Evolutionary conservation across 1,140 invertebrate species (phyloP).

Genomic region (Pseudomyrmex sp.): DNA sequence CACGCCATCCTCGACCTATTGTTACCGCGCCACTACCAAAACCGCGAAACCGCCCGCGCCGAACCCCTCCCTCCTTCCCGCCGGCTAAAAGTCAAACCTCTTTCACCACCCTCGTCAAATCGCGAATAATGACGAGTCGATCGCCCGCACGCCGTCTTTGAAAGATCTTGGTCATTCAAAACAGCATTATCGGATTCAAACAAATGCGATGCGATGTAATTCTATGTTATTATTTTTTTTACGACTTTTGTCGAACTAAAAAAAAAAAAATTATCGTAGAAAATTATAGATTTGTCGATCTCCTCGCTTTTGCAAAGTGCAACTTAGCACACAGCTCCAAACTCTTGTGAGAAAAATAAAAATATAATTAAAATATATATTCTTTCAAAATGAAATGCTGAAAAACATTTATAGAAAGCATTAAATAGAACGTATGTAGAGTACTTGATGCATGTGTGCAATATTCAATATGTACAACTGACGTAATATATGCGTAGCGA

Average conservation of each 20-base stretch:
- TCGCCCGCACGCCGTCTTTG: slow-evolving; percentile 36
- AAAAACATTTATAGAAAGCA: neutral
- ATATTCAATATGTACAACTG: slow-evolving; percentile 26
- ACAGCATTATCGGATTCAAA: too few relatives aligned
- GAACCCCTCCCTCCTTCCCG: slow-evolving; percentile 29
- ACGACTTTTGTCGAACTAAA: slow-evolving; percentile 27
- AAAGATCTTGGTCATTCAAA: slow-evolving; percentile 37
- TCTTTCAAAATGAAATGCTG: neutral
- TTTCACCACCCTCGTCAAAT: slow-evolving; percentile 68
- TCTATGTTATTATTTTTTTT: neutral
- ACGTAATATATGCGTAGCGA: slow-evolving; percentile 21
- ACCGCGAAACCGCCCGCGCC: slow-evolving; percentile 66
- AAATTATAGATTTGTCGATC: neutral
- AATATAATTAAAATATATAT: too few relatives aligned
- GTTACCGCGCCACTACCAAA: slow-evolving; percentile 81
- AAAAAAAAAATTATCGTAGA: neutral
- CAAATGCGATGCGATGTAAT: too few relatives aligned
- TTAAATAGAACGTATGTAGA: neutral
- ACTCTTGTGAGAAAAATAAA: neutral
- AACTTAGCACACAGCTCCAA: neutral
- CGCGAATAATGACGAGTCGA: slow-evolving; percentile 59
- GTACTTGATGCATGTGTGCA: neutral
- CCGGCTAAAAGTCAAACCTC: slow-evolving; percentile 53
- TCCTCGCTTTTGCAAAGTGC: neutral
- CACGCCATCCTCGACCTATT: slow-evolving; percentile 78